Conservation (phyloP, 2,113 vertebrate genomes). For the Lepus americanus region DNA sequence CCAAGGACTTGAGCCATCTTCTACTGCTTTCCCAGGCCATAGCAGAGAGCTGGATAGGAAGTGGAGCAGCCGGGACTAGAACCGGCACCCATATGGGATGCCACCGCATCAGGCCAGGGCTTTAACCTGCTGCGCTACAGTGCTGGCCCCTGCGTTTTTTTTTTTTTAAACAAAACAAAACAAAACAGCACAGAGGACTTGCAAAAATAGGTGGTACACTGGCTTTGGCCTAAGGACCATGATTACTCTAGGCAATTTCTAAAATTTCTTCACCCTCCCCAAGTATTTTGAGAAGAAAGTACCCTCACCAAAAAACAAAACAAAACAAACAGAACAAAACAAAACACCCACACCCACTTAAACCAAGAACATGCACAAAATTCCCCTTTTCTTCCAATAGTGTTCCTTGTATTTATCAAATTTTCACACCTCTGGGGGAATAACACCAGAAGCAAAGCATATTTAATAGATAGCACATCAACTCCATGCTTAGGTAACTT, state of each 20-base stretch:
- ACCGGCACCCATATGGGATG: too few species aligned
- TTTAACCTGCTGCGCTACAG: too few species aligned
- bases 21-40: too few species aligned
- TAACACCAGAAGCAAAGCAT: conserved; percentile 24
- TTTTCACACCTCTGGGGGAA: neutral
- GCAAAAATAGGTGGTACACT: neutral
- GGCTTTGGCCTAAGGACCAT: neutral
- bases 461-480: neutral
- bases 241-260: conserved; percentile 12
- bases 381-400: neutral
- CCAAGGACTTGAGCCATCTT: too few species aligned
- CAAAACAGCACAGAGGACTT: neutral
- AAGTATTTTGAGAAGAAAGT: conserved; percentile 16
- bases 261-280: neutral
- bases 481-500: conserved; percentile 43
- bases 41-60: too few species aligned
- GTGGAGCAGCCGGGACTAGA: too few species aligned
- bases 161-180: conserved; percentile 28
- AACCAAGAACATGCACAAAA: conserved; percentile 16
- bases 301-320: conserved; percentile 23
- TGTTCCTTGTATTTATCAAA: conserved; percentile 2
- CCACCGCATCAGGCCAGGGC: too few species aligned
- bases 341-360: neutral
- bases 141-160: neutral
- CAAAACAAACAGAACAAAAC: neutral